These are phyloP conservation scores for Centropus bengalensis DNA, from an alignment of 2,113 vertebrate genomes.

Conservation along the genomic window DNA sequence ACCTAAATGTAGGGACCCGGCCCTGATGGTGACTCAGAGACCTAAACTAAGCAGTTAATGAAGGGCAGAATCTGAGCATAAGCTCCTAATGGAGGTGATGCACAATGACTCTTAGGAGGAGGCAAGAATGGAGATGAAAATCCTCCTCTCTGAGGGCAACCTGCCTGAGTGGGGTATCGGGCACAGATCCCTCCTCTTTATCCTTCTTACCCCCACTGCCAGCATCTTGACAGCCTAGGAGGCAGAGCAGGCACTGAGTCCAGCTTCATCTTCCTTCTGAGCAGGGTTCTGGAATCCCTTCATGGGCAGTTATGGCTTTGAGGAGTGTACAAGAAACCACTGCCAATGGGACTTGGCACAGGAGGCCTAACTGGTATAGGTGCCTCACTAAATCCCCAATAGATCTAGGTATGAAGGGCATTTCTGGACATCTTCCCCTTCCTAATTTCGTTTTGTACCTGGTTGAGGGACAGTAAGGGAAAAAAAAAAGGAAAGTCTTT, in stretches of 20 bases:
- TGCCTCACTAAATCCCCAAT: neutral
- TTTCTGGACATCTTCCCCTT: neutral
- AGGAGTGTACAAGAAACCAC: neutral
- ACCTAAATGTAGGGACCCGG: neutral
- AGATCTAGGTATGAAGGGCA: neutral
- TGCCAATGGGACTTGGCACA: accelerated
- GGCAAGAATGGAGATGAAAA: neutral
- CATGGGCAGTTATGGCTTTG: neutral
- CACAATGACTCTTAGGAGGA: constrained; percentile 5
- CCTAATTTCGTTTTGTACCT: neutral
- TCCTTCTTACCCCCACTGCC: neutral
- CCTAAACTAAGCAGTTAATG: neutral
- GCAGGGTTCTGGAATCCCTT: neutral
- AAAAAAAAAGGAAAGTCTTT: neutral
- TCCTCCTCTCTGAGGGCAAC: neutral
- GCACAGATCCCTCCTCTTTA: neutral
- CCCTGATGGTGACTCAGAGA: constrained; percentile 11
- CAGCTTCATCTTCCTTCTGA: neutral
- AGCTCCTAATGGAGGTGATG: constrained; percentile 4
- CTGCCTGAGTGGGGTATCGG: neutral
- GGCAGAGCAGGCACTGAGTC: neutral
- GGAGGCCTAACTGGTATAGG: neutral
- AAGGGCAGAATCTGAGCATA: neutral
- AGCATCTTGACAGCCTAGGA: neutral
- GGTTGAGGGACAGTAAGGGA: neutral